Percentiles rank a stretch among this genome's conserved stretches.
Conservation (phyloP, 2,888 invertebrate species). For the Chloroclysta siterata region DNA sequence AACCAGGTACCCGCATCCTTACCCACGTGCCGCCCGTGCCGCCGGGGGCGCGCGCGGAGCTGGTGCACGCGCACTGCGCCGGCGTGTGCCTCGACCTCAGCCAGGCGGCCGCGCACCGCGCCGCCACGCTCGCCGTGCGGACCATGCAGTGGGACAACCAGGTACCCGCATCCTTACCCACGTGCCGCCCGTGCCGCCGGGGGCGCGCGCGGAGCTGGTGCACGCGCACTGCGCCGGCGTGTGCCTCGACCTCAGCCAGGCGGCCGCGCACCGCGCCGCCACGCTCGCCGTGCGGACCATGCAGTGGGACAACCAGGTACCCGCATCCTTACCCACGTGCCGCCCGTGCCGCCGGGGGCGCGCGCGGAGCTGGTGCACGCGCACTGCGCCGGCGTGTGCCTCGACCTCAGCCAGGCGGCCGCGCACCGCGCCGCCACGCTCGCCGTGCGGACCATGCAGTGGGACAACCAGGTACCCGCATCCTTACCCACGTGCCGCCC, state of each 20-base stretch:
- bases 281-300: conserved; percentile 91
- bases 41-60: conserved; percentile 91
- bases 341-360: conserved; percentile 92
- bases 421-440: conserved; percentile 81
- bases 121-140: conserved; percentile 88
- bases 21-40: no score
- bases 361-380: conserved; percentile 92
- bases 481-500: no score
- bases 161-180: conserved; percentile 60
- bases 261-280: conserved; percentile 59
- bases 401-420: conserved; percentile 81
- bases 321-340: no score
- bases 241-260: conserved; percentile 82
- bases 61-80: conserved; percentile 89
- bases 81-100: conserved; percentile 87
- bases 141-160: conserved; percentile 96
- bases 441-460: conserved; percentile 92
- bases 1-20: conserved; percentile 86
- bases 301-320: conserved; percentile 94
- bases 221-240: conserved; percentile 89
- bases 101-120: conserved; percentile 52
- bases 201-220: conserved; percentile 91
- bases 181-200: conserved; percentile 92
- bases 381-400: conserved; percentile 86
- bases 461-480: conserved; percentile 90